phyloP scores from a whole-genome alignment of 2,888 invertebrate genomes.

The Callosobruchus maculatus region DNA sequence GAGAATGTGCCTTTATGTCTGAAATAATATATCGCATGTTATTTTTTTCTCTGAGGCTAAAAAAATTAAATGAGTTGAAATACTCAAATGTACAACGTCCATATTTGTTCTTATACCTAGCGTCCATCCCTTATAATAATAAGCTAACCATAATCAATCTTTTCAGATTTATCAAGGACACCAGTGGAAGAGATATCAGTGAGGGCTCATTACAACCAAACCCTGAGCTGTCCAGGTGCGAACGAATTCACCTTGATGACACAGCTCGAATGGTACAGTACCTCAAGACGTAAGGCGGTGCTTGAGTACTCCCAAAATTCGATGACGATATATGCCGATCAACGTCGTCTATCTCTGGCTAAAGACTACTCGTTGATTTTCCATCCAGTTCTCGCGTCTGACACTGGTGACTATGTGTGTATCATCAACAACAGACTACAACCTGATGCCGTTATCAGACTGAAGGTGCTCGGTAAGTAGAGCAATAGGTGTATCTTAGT shows the following conservation, averaged over 20 bases:
- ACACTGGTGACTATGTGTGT: slow-evolving; percentile 66
- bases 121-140: no score
- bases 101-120: no score
- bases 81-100: no score
- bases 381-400: slow-evolving; percentile 59
- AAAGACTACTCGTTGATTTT: slow-evolving; percentile 61
- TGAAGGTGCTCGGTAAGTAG: slow-evolving; percentile 65
- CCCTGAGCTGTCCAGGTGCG: slow-evolving; percentile 65
- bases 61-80: no score
- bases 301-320: slow-evolving; percentile 54
- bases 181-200: slow-evolving; percentile 58
- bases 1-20: no score
- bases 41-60: no score
- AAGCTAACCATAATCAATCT: no score
- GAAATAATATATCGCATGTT: no score
- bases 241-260: slow-evolving; percentile 63
- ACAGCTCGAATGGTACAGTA: slow-evolving; percentile 60
- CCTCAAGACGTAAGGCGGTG: slow-evolving; percentile 49
- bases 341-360: slow-evolving; percentile 56
- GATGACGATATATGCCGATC: slow-evolving; percentile 52
- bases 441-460: slow-evolving; percentile 62
- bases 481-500: no score
- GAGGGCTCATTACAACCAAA: slow-evolving; percentile 64
- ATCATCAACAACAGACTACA: slow-evolving; percentile 65
- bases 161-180: slow-evolving; percentile 60